Base-by-base conservation (phyloP, 2,797 vertebrate species). In the Arrhamphus sclerolepis region DNA sequence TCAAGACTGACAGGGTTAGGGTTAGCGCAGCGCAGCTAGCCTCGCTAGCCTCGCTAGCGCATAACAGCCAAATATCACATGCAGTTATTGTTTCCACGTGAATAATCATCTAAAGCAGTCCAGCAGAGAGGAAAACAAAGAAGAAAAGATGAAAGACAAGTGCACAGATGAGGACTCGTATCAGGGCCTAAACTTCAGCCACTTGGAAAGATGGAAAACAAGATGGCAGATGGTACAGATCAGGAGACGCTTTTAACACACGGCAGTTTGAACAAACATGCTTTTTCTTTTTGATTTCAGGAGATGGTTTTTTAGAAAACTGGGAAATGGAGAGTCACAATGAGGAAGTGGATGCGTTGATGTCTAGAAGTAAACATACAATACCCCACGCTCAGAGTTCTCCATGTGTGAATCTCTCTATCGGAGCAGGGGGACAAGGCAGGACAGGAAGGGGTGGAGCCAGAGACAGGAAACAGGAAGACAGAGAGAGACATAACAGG, bases 371-470 rank as follows among this genome's bases (percentile, higher is more conserved):
- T 85, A 90, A 92, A 91, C 75, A 93, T 93, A 93, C 92, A 84
- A 92, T 93, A 93, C 92, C 92, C 92, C 91, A 93, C 91, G 85
- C 91, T 93, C 86, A 93, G 90, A 90, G 91, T 91, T 93, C 92
- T 93, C 92, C 92, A 93, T 52, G 92, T 91, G 91, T 93, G 92
- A 85, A 93, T 93, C 91, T 93, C 92, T 92, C 92, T 93, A 93
- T 91, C 76, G 86, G 90, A 87, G 89, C 80, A 89, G 83, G 81
- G 77, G 24, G 77, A 90, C 76, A 74, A 86, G 82, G 66, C 80
- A 63, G 81, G 85, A 85, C 83, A 79, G 86, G 89, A 87, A 85
- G 81, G 85, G 86, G 80, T 26, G 83, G 82, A 89, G 91, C 90
- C 90, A 90, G 79, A 90, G 84, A 91, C 87, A 92, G 86, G 88